phyloP scores from a whole-genome alignment of 2,113 vertebrate species.

The Gracilinanus agilis region DNA sequence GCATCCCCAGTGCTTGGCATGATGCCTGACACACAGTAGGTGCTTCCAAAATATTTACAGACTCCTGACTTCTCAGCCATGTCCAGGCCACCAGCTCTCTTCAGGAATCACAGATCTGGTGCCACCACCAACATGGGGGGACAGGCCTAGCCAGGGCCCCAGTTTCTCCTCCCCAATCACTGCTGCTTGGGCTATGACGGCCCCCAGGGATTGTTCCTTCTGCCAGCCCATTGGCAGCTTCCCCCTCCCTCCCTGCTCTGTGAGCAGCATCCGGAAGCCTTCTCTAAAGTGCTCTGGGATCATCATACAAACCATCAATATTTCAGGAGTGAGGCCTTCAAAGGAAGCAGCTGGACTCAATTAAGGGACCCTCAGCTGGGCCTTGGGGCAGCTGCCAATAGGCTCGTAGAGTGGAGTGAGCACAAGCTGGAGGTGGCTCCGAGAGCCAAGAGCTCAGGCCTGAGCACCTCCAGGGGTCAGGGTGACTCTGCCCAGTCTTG shows the following conservation, averaged over 20 bases:
- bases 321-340: background rate
- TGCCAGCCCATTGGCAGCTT: background rate
- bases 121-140: background rate
- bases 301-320: background rate
- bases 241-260: background rate
- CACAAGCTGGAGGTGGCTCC: background rate
- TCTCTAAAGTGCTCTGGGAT: background rate
- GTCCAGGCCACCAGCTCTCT: too few relatives aligned
- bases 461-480: background rate
- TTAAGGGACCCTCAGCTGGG: background rate
- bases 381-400: background rate
- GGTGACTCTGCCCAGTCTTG: background rate
- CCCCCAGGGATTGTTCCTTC: background rate
- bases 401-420: too few relatives aligned
- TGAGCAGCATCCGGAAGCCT: background rate
- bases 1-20: too few relatives aligned
- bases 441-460: background rate
- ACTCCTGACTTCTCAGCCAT: too few relatives aligned
- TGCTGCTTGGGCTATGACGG: background rate
- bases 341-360: background rate
- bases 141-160: background rate
- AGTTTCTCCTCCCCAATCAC: too few relatives aligned
- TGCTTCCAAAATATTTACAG: too few relatives aligned
- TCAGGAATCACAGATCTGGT: background rate
- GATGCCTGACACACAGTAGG: background rate